Base-by-base conservation (phyloP, 2,797 vertebrate genomes). In the Lepilemur ruficaudatus region DNA sequence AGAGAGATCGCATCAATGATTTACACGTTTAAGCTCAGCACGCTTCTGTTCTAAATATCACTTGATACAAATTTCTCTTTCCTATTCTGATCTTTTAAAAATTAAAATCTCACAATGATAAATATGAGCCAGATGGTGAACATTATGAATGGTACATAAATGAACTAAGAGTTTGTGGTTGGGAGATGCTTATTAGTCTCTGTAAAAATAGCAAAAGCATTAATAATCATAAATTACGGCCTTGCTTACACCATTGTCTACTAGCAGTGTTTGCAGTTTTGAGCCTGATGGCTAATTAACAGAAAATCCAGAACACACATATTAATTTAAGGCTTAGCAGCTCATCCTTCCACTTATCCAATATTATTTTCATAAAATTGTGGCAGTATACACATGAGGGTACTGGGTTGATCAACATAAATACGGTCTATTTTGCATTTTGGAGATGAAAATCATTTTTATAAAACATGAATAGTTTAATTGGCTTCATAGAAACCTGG, bases 81-180 rank as follows among this genome's bases (percentile, higher is more conserved):
- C 15, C 17, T 83, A 32, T 48, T 86, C n/a, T 84, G n/a, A 41
- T 52, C 25, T 96, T 81, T 90, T 46, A 65, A 96, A 82, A 89
- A 70, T 57, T 59, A 96, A 94, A 78, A 76, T 72, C 23, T 81
- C 59, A 38, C 38, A 92, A 93, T 90, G 7, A 67, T 57, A 95
- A 73, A 67, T 73, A 59, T 18, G 25, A 81, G 61, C 18, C 23
- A 63, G 32, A 90, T 59, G 11, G 32, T 75, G 13, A 76, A 48
- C 35, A 69, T 89, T 69, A n/a, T 83, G 61, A 63, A 20, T 72
- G 76, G 57, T 55, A 75, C 35, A 55, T 65, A 91, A 91, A 78
- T 59, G 38, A 84, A 57, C 15, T 43, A 69, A 84, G 75, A 30
- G 14, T 93, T 41, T 94, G 17, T 79, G 46, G 41, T 55, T 75